Base-by-base conservation (phyloP, 1,140 invertebrate genomes). In the Musca vetustissima region DNA sequence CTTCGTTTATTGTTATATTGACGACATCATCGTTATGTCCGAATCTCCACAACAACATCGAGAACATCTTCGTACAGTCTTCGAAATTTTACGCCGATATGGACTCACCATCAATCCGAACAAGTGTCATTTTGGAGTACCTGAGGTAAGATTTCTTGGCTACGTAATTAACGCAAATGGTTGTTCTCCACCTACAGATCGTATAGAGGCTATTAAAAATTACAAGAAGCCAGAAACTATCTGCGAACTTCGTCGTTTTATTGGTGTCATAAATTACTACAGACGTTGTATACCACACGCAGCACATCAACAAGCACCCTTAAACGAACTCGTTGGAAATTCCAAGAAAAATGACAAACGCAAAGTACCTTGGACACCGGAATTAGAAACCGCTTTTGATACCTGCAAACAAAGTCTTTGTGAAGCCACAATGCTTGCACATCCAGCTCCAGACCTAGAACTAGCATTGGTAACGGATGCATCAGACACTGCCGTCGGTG, bases 401-500 rank as follows among this genome's bases (percentile, higher is more conserved):
- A 19, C 14, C n/a, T 48, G 50, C 17, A 68, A 68, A 43, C 24
- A 21, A 17, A 19, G 53, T 19, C 66, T 69, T n/a, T 19, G 15
- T 28, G 25, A 24, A 25, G 67, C 21, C n/a, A 64, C 47, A 4
- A 36, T 69, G 11, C 11, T 69, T 19, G 55, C 67, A 36, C 57
- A 69, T 19, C 57, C 57, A n/a, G 43, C 15, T 19, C 43, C 57
- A 14, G 22, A 25, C 11, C 24, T 61, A 4, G 59, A 64, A 28
- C 24, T 69, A 49, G 17, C 28, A 15, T 22, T 69, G 2, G 43
- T 8, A 2, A 53, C 48, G 2, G 83, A 84, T 71, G 84, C 81
- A 19, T 85, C 80, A 7, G 75, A 77, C 22, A 67, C 53, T 3
- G 71, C 77, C 0, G 75, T 85, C 9, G 84, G 83, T 7, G 80